Evolutionary conservation across 1,140 invertebrate species (phyloP).

Genomic region (Venturia canescens): DNA sequence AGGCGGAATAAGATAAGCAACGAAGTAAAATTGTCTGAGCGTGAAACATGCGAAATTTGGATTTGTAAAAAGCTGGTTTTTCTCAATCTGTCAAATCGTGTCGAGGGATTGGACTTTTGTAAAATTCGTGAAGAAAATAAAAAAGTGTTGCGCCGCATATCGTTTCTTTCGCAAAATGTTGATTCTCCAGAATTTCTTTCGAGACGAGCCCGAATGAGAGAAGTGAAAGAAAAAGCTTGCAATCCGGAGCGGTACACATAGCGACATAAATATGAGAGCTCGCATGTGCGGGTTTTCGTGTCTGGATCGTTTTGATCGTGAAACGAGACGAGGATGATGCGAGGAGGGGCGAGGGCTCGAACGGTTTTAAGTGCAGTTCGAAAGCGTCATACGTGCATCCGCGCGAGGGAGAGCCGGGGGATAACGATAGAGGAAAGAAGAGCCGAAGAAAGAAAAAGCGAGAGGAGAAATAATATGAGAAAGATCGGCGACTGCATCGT

Average conservation of each 20-base stretch:
- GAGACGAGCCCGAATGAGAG: too few species aligned
- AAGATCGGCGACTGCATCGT: background rate
- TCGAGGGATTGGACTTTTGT: too few species aligned
- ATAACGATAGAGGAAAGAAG: constrained; percentile 18
- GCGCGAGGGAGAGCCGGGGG: background rate
- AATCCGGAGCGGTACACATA: background rate
- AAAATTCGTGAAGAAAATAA: too few species aligned
- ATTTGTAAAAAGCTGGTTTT: too few species aligned
- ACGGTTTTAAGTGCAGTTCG: background rate
- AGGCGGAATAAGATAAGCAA: too few species aligned
- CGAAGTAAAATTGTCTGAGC: too few species aligned
- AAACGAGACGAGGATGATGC: background rate
- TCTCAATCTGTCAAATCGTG: too few species aligned
- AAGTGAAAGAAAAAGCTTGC: background rate
- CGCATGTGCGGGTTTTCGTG: background rate
- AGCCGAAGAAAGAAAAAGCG: background rate
- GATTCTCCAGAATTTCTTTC: too few species aligned
- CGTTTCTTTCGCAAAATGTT: too few species aligned
- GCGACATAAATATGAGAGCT: background rate
- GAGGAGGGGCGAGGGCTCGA: background rate
- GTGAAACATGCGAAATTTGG: too few species aligned
- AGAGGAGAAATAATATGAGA: constrained; percentile 22
- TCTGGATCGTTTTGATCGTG: background rate
- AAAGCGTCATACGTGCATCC: background rate
- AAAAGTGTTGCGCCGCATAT: too few species aligned